phyloP scores from a whole-genome alignment of 2,888 invertebrate genomes.

The Leptura quadrifasciata region DNA sequence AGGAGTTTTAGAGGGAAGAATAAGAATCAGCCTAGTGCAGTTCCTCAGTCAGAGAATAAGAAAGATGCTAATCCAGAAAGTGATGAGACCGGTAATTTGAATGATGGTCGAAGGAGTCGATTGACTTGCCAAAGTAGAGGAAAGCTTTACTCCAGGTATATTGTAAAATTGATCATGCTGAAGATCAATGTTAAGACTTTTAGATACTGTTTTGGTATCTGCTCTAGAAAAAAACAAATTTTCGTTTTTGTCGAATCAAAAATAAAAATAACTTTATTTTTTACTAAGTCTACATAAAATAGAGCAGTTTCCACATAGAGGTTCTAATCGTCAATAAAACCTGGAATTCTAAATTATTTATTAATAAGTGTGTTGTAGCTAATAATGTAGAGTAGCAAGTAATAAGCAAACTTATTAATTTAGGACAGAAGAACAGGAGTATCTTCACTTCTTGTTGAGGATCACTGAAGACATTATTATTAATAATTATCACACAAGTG shows the following conservation, averaged over 20 bases:
- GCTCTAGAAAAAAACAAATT: no score
- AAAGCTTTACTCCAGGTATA: not conserved
- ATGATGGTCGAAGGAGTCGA: not conserved
- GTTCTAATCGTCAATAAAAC: no score
- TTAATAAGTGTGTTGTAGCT: no score
- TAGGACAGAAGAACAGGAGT: conserved; percentile 67
- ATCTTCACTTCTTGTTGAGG: conserved; percentile 69
- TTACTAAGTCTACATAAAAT: no score
- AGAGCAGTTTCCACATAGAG: no score
- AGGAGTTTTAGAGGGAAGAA: not conserved
- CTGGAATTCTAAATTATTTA: no score
- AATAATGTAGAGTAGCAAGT: no score
- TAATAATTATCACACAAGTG: conserved; percentile 75
- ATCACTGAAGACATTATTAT: conserved; percentile 78
- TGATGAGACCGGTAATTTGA: not conserved
- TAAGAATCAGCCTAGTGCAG: not conserved
- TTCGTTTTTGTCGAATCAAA: no score
- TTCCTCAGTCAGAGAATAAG: not conserved
- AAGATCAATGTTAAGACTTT: not conserved
- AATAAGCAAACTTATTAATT: conserved; percentile 29
- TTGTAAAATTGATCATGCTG: not conserved
- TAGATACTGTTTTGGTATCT: no score
- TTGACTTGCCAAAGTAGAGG: not conserved
- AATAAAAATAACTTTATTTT: no score
- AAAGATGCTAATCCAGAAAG: not conserved